Evolutionary conservation across 2,888 invertebrate genomes (phyloP).

Genomic region (Fragum whitleyi): DNA sequence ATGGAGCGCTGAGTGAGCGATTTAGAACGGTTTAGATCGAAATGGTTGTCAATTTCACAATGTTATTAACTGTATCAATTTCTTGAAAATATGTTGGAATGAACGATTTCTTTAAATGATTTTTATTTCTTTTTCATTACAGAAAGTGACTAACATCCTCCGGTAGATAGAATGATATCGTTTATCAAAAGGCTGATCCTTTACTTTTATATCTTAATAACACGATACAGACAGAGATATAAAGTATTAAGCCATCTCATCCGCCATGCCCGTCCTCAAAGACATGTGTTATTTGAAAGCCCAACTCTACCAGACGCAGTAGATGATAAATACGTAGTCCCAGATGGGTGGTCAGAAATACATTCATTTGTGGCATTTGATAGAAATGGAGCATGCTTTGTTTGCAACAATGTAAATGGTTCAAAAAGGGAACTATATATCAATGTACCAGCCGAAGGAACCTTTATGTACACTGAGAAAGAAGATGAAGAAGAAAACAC

Average conservation of each 20-base stretch:
- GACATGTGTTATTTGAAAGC: background rate
- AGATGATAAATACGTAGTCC: background rate
- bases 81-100: no score
- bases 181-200: background rate
- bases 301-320: background rate
- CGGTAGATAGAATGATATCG: background rate
- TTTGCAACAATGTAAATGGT: no score
- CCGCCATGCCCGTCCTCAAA: background rate
- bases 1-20: no score
- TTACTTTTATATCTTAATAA: background rate
- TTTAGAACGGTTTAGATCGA: no score
- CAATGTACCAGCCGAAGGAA: background rate
- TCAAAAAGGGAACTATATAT: background rate
- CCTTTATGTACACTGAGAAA: background rate
- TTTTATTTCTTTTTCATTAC: no score
- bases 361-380: slow-evolving; percentile 8
- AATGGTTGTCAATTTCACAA: no score
- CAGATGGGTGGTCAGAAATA: slow-evolving; percentile 3
- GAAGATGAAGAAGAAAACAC: background rate
- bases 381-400: background rate
- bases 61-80: no score
- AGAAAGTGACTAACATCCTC: no score
- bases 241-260: background rate
- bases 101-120: no score
- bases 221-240: background rate